Conservation (phyloP, 2,113 vertebrate genomes). For the Plectropomus leopardus region DNA sequence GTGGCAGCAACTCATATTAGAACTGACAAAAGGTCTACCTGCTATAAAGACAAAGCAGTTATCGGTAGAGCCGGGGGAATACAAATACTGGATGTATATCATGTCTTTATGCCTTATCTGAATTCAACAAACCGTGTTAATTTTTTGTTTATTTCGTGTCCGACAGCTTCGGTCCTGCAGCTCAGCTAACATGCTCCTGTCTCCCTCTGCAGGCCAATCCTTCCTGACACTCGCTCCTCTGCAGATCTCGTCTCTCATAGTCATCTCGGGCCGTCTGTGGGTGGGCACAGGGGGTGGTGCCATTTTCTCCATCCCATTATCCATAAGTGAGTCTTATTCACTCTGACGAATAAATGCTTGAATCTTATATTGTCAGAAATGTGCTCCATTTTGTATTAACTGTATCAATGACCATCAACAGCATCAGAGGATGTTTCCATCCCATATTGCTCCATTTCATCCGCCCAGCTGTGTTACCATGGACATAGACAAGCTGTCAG, state of each 20-base stretch:
- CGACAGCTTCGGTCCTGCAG: background rate
- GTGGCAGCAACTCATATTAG: background rate
- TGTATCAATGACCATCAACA: constrained; percentile 38
- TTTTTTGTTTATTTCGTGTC: background rate
- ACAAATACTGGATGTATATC: background rate
- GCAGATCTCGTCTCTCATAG: constrained; percentile 82
- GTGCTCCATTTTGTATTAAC: background rate
- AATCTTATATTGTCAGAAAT: background rate
- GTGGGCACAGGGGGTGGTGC: constrained; percentile 86
- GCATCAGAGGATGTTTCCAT: constrained; percentile 84
- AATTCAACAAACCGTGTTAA: background rate
- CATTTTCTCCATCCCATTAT: constrained; percentile 83
- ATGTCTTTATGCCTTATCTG: background rate
- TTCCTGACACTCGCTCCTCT: constrained; percentile 83
- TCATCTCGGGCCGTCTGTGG: constrained; percentile 84
- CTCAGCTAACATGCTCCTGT: constrained; percentile 15
- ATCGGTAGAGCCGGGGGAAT: background rate
- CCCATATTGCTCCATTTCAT: constrained; percentile 81
- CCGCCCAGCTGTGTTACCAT: constrained; percentile 85
- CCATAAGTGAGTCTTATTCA: constrained; percentile 79
- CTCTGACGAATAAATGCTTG: background rate
- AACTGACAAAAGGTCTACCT: background rate
- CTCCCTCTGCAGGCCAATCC: constrained; percentile 72
- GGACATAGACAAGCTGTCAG: constrained; percentile 86
- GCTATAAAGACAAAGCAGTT: background rate